These are phyloP conservation scores for Empidonax traillii DNA, from an alignment of 2,113 vertebrate species.

Conservation along the genomic window DNA sequence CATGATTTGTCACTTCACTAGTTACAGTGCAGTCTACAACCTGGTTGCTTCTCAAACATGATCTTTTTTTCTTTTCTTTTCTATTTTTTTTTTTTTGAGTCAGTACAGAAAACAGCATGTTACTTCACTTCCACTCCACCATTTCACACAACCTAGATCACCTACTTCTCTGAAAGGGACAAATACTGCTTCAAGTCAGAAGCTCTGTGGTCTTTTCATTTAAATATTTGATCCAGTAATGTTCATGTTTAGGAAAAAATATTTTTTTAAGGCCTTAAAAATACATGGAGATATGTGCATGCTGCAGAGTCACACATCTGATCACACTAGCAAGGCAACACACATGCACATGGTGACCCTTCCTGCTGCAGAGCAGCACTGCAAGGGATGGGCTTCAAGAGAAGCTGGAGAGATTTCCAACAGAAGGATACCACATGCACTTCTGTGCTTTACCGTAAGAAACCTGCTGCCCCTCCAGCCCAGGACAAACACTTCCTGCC, in stretches of 20 bases:
- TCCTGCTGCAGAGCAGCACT: background rate
- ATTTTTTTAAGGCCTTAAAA: background rate
- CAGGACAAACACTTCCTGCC: background rate
- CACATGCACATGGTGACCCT: accelerated
- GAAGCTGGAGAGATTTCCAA: background rate
- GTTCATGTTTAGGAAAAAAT: background rate
- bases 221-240: accelerated
- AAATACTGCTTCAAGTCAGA: background rate
- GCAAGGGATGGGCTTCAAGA: background rate
- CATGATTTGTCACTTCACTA: background rate
- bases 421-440: background rate
- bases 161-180: background rate
- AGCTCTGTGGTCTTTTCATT: accelerated
- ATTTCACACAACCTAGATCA: background rate
- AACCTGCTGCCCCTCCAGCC: background rate
- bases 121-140: background rate
- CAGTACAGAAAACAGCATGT: background rate
- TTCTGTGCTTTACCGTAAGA: background rate
- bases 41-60: accelerated
- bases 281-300: background rate
- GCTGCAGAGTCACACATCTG: accelerated
- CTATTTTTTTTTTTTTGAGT: background rate
- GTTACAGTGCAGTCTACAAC: background rate
- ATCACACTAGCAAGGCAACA: background rate
- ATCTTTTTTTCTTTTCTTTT: background rate